phyloP scores from a whole-genome alignment of 2,888 invertebrate genomes.

The Drosophila mimetica region DNA sequence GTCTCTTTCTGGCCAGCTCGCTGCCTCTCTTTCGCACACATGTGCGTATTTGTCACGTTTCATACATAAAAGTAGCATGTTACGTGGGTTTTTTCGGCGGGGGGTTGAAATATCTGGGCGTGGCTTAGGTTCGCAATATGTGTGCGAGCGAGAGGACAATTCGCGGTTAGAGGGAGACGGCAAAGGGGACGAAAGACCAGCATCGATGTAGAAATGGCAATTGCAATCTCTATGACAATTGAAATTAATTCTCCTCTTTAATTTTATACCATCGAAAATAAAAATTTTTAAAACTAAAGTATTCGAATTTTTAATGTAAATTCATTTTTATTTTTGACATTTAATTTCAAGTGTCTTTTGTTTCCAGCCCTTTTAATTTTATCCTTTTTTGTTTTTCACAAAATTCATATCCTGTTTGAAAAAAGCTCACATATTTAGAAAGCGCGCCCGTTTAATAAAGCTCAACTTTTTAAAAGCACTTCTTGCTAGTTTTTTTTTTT shows the following conservation, averaged over 20 bases:
- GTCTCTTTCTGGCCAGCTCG: constrained; percentile 9
- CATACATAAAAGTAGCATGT: constrained; percentile 12
- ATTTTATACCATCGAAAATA: not conserved
- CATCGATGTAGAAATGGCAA: not conserved
- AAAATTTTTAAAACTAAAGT: not conserved
- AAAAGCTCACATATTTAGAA: not conserved
- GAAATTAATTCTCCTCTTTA: not conserved
- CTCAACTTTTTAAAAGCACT: not conserved
- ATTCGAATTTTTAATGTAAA: not conserved
- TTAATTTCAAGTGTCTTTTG: too few species aligned
- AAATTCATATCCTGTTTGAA: not conserved
- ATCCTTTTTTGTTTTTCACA: not conserved
- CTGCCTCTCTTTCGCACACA: constrained; percentile 11
- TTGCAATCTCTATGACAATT: not conserved
- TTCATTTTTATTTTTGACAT: not conserved
- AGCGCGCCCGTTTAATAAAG: not conserved
- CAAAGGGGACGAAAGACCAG: not conserved
- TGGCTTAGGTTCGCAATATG: not conserved
- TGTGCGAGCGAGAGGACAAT: constrained; percentile 1
- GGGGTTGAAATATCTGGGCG: constrained; percentile 12
- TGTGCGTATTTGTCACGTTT: constrained; percentile 9
- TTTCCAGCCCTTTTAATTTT: not conserved
- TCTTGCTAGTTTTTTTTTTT: too few species aligned
- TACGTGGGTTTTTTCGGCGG: not conserved
- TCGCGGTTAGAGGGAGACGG: not conserved